phyloP scores from a whole-genome alignment of 2,797 vertebrate species.

The Coracias cyanogaster region DNA sequence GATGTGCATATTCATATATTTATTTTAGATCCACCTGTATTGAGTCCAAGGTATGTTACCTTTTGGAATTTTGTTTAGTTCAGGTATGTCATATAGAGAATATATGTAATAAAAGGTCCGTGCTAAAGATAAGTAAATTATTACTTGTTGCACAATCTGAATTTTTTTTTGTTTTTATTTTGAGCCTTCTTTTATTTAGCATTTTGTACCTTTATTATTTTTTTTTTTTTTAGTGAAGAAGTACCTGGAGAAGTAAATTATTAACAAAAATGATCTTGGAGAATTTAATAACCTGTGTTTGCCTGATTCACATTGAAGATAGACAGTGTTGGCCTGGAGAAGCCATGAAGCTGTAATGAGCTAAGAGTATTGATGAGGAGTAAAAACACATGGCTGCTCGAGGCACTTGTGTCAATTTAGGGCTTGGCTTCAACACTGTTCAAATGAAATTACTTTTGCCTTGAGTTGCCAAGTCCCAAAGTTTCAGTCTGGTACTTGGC shows the following conservation, averaged over 20 bases:
- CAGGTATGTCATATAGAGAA: background rate
- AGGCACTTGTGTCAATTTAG: background rate
- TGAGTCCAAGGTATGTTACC: background rate
- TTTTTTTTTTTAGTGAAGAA: background rate
- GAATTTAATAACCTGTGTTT: background rate
- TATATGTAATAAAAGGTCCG: background rate
- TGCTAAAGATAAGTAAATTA: background rate
- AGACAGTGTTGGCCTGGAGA: background rate
- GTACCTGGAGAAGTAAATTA: background rate
- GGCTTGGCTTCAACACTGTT: background rate
- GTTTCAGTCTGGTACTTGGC: background rate
- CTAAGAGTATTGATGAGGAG: background rate
- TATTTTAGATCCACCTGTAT: background rate
- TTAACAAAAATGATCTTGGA: background rate
- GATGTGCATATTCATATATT: background rate
- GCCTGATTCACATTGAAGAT: too few species aligned
- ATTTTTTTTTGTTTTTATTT: background rate
- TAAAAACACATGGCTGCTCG: background rate
- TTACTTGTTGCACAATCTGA: background rate
- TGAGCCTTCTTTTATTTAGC: background rate
- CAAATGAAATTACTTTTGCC: background rate
- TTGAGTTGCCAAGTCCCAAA: background rate
- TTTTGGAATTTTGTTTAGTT: background rate
- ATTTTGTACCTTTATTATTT: background rate
- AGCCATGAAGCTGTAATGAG: background rate